Base-by-base conservation (phyloP, 2,113 vertebrate species). In the Macaca nemestrina region DNA sequence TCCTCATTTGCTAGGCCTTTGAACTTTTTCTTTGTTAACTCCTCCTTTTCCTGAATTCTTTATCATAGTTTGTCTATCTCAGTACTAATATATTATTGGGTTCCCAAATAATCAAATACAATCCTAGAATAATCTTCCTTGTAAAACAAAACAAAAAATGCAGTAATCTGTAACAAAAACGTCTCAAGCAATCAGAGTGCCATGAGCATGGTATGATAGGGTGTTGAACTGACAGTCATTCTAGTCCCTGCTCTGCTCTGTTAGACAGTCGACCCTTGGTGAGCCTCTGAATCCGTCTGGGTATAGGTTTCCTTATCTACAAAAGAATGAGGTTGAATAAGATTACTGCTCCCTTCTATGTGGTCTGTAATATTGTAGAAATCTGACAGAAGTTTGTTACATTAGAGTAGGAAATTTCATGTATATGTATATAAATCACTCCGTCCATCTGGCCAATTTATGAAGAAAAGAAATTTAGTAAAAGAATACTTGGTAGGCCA, bases 401-500 rank as follows among this genome's bases (percentile, higher is more conserved):
- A 40, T 20, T 81, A 25, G 32, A 82, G 6, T 57, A 68, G 38
- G 78, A 22, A 86, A 73, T 84, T 94, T 79, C 9, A 57, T 30
- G 59, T 73, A 6, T 52, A 27, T 30, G 3, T 75, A 55, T 30
- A n/a, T 52, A 27, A 4, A 16, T 27, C 6, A 57, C 13, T 88
- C 4, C 5, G 25, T 73, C 35, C 45, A 1, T 86, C 85, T 55
- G 40, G 20, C 52, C 94, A 43, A 70, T 76, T 93, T 57, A 81
- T 50, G 43, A 8, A 95, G 59, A 80, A 88, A 97, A 94, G n/a
- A 40, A 50, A 95, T 83, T 94, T 88, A 83, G 55, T 90, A 20
- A 48, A 25, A 73, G 13, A 93, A 64, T 68, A 68, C n/a, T 50
- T 52, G 8, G 10, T 83, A 55, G 14, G 43, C 52, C 48, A 72